Evolutionary conservation across 1,140 invertebrate species (phyloP).

Genomic region (Vanessa atalanta): DNA sequence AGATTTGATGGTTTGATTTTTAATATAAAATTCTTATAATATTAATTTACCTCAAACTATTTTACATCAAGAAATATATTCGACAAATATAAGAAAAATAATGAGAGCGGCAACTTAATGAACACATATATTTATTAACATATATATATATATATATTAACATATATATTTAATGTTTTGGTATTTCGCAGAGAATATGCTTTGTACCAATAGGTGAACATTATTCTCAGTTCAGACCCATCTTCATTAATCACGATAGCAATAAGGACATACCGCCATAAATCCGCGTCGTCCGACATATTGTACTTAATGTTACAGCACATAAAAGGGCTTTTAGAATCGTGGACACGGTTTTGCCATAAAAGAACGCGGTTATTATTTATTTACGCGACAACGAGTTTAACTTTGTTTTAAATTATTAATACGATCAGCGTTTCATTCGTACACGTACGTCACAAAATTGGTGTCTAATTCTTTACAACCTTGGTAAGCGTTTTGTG

Average conservation of each 20-base stretch:
- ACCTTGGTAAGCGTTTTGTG: not conserved
- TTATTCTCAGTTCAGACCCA: slow-evolving; percentile 20
- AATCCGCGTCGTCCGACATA: slow-evolving; percentile 28
- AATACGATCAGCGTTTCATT: not conserved
- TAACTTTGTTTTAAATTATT: slow-evolving; percentile 21
- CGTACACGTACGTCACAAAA: not conserved
- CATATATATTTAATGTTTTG: no score
- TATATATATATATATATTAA: no score
- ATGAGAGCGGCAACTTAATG: no score
- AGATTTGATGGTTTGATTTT: not conserved
- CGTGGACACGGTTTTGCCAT: slow-evolving; percentile 21
- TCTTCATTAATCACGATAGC: slow-evolving; percentile 29
- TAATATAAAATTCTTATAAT: no score
- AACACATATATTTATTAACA: no score
- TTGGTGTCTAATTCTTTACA: not conserved
- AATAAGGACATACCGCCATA: slow-evolving; percentile 30
- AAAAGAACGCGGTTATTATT: slow-evolving; percentile 27
- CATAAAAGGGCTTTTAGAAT: slow-evolving; percentile 26
- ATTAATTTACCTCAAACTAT: no score
- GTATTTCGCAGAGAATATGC: not conserved
- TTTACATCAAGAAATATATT: no score
- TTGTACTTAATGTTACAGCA: slow-evolving; percentile 28
- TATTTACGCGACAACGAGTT: slow-evolving; percentile 20
- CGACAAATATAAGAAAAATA: no score
- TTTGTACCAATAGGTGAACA: slow-evolving; percentile 13